These are phyloP conservation scores for Morpho achilles DNA, from an alignment of 2,888 invertebrate genomes.

Conservation along the genomic window DNA sequence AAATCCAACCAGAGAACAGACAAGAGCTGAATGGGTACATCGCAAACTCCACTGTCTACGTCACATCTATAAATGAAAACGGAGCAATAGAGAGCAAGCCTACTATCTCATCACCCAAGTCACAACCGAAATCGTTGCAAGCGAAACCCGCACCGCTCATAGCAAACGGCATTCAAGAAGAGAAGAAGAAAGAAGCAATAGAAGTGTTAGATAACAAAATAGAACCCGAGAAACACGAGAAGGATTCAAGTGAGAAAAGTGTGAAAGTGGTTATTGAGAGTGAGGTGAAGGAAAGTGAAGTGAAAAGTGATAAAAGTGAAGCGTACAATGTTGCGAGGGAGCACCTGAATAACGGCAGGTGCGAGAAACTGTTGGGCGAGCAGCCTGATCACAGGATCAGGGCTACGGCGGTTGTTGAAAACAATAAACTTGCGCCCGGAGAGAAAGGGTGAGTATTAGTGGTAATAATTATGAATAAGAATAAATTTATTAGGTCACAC, in stretches of 20 bases:
- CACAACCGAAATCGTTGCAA: conserved; percentile 66
- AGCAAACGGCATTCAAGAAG: conserved; percentile 55
- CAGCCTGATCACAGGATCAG: conserved; percentile 80
- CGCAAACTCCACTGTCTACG: conserved; percentile 90
- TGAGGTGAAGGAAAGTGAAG: conserved; percentile 54
- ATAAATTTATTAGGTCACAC: too few relatives aligned
- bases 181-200: conserved; percentile 46
- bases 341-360: conserved; percentile 82
- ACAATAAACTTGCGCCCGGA: conserved; percentile 77
- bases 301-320: conserved; percentile 65
- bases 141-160: conserved; percentile 68
- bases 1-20: conserved; percentile 69
- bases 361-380: conserved; percentile 86
- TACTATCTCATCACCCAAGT: conserved; percentile 68
- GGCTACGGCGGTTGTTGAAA: conserved; percentile 80
- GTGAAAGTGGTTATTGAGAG: conserved; percentile 49
- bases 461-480: too few relatives aligned
- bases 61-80: conserved; percentile 84
- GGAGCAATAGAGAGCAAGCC: conserved; percentile 70
- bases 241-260: conserved; percentile 68
- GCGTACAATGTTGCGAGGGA: conserved; percentile 66
- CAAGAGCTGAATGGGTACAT: conserved; percentile 89
- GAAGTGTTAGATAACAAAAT: conserved; percentile 38
- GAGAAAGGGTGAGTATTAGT: conserved; percentile 76
- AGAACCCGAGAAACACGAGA: conserved; percentile 63